phyloP scores from a whole-genome alignment of 1,140 invertebrate species.

The Drosophila nikananu region DNA sequence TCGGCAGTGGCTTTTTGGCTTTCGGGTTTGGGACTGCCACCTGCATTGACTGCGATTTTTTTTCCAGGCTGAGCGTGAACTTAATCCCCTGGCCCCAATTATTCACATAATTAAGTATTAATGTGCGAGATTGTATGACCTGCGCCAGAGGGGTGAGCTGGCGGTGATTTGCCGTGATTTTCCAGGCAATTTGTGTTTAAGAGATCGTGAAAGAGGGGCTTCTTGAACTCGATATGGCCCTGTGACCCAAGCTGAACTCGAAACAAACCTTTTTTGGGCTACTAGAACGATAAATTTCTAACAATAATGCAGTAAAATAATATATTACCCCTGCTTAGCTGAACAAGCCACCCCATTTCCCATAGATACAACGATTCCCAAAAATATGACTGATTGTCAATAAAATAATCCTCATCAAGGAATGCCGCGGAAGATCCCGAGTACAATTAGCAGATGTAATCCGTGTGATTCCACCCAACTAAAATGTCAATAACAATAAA shows the following conservation, averaged over 20 bases:
- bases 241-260: neutral
- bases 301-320: neutral
- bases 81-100: conserved; percentile 81
- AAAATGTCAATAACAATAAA: conserved; percentile 83
- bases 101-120: conserved; percentile 84
- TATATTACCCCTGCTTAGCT: neutral
- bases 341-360: neutral
- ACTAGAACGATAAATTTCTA: neutral
- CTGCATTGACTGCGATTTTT: conserved; percentile 55
- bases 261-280: neutral
- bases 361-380: neutral
- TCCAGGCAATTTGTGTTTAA: conserved; percentile 77
- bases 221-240: conserved; percentile 27
- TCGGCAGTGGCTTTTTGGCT: conserved; percentile 33
- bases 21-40: conserved; percentile 47
- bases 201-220: conserved; percentile 63
- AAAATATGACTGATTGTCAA: conserved; percentile 27
- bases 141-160: conserved; percentile 44
- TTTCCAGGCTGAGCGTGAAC: conserved; percentile 58
- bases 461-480: conserved; percentile 77
- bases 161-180: conserved; percentile 62
- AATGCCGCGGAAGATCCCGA: conserved; percentile 33
- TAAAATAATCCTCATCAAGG: conserved; percentile 52
- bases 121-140: conserved; percentile 83
- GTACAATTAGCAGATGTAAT: conserved; percentile 79